These are phyloP conservation scores for Eubasilissa splendida DNA, from an alignment of 2,888 invertebrate genomes.

Conservation along the genomic window DNA sequence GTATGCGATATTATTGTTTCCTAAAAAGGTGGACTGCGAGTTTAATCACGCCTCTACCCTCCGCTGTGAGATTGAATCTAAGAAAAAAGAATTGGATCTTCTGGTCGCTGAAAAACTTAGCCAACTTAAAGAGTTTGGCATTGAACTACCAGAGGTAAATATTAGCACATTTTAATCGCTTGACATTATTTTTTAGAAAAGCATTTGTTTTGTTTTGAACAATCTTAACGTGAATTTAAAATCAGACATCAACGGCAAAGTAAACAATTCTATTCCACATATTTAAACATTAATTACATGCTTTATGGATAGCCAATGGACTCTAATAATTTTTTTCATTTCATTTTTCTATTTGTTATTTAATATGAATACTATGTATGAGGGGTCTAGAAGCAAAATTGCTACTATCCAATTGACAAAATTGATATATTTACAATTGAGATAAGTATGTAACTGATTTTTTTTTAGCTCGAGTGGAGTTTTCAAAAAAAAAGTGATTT, in stretches of 20 bases:
- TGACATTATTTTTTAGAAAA: neutral
- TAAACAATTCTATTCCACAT: no score
- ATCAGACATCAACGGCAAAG: no score
- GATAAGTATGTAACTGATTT: neutral
- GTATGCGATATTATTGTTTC: constrained; percentile 62
- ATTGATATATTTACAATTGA: neutral
- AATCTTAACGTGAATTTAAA: neutral
- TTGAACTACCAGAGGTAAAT: constrained; percentile 69
- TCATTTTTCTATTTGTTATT: no score
- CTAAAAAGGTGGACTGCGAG: constrained; percentile 78
- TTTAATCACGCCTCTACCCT: constrained; percentile 75
- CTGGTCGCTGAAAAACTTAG: constrained; percentile 70
- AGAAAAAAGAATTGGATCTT: constrained; percentile 70
- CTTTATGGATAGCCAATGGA: no score
- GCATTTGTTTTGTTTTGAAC: neutral
- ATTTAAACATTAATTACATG: no score
- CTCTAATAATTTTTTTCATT: no score
- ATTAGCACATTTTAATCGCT: neutral
- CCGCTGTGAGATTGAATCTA: constrained; percentile 71
- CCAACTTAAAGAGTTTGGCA: constrained; percentile 71
- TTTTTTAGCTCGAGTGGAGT: neutral
- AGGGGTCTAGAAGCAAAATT: no score
- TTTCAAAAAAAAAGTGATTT: no score
- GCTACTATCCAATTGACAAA: no score
- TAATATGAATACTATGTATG: no score